A percentile compares a stretch with the other conserved stretches of the same genome.
These are phyloP conservation scores for Sander lucioperca DNA, from an alignment of 2,113 vertebrate species.

Conservation along the genomic window DNA sequence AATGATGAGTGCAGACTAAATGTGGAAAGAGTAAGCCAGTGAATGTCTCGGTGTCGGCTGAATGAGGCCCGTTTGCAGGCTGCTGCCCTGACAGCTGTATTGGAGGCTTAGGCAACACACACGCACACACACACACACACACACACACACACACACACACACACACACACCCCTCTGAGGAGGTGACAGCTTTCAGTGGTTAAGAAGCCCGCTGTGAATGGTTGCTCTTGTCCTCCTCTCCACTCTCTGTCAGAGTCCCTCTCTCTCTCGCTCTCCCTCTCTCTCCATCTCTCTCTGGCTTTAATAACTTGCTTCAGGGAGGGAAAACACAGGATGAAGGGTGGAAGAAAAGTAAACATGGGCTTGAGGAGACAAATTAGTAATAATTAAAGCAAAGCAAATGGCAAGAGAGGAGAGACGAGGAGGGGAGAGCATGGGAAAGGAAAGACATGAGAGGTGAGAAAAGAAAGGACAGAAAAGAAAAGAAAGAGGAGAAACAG, in stretches of 20 bases:
- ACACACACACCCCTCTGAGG: conserved; percentile 25
- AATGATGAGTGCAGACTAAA: conserved; percentile 24
- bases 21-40: not conserved
- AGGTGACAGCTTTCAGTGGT: conserved; percentile 59
- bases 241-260: conserved; percentile 31
- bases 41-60: conserved; percentile 25
- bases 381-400: conserved; percentile 25
- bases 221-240: conserved; percentile 56
- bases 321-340: not conserved
- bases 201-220: conserved; percentile 67
- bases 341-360: conserved; percentile 11
- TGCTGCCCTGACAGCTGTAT: conserved; percentile 65
- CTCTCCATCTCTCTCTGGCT: conserved; percentile 51
- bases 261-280: conserved; percentile 3
- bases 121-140: conserved; percentile 5
- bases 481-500: not conserved
- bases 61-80: conserved; percentile 32
- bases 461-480: not conserved
- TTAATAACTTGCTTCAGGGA: conserved; percentile 41
- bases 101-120: conserved; percentile 39
- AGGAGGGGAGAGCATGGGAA: not conserved
- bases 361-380: conserved; percentile 10
- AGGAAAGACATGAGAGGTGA: not conserved
- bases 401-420: not conserved
- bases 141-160: conserved; percentile 32